Conservation (phyloP, 2,888 invertebrate genomes). For the Ophioninae sp. region DNA sequence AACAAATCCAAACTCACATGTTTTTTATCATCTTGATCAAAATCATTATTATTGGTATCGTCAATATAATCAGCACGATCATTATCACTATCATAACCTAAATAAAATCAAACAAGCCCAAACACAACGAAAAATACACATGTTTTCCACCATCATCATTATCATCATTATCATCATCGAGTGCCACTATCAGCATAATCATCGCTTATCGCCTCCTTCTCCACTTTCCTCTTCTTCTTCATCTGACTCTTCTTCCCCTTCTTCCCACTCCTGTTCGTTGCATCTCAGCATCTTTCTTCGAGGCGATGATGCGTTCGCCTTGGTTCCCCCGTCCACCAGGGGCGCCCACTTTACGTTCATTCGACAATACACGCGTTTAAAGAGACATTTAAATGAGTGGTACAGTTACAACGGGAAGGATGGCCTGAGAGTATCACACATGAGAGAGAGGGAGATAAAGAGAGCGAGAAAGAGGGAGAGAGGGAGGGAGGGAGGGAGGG, state of each 20-base stretch:
- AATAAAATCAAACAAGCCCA: too few species aligned
- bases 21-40: too few species aligned
- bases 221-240: constrained; percentile 11
- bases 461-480: constrained; percentile 17
- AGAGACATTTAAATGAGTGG: constrained; percentile 58
- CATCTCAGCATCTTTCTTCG: neutral
- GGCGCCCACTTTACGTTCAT: constrained; percentile 57
- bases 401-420: constrained; percentile 54
- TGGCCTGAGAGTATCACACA: constrained; percentile 25
- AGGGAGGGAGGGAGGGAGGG: constrained; percentile 23
- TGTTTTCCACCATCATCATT: too few species aligned
- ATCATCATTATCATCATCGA: neutral
- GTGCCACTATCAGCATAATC: constrained; percentile 15
- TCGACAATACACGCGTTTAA: constrained; percentile 56
- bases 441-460: neutral
- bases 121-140: too few species aligned
- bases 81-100: too few species aligned
- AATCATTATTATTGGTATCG: too few species aligned
- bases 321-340: neutral
- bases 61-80: too few species aligned
- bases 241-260: constrained; percentile 17
- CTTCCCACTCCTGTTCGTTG: constrained; percentile 20
- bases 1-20: too few species aligned
- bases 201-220: constrained; percentile 50
- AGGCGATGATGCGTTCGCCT: neutral